These are phyloP conservation scores for Hybognathus amarus DNA, from an alignment of 2,797 vertebrate genomes.

Conservation along the genomic window DNA sequence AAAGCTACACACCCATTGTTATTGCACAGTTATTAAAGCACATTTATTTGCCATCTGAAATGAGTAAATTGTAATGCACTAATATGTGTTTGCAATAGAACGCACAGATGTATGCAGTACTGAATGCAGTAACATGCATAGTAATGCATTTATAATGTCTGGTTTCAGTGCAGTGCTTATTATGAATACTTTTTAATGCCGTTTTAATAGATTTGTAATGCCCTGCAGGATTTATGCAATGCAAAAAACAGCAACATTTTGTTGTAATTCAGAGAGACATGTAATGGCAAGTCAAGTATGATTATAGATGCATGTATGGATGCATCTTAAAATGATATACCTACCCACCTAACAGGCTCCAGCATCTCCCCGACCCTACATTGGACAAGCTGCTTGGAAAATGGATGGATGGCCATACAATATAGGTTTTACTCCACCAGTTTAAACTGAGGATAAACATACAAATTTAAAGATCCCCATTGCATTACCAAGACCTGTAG, in stretches of 20 bases:
- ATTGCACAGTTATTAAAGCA: conserved; percentile 1
- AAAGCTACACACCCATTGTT: conserved; percentile 2
- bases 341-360: neutral
- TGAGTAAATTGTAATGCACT: neutral
- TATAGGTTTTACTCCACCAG: neutral
- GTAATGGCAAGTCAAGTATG: conserved; percentile 9
- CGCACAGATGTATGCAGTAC: neutral
- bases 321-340: neutral
- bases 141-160: neutral
- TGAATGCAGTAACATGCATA: neutral
- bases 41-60: neutral
- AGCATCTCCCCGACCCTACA: neutral
- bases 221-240: neutral
- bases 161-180: neutral
- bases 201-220: neutral
- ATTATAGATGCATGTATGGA: neutral
- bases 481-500: neutral
- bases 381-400: neutral
- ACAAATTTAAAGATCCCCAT: conserved; percentile 5
- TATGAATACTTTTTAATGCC: neutral
- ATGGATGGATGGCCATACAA: neutral
- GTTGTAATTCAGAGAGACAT: neutral
- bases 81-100: neutral
- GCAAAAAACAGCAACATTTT: neutral
- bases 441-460: conserved; percentile 24